Percentiles rank a stretch among this genome's conserved stretches.
These are phyloP conservation scores for Ailurus styani DNA, from an alignment of 2,113 vertebrate genomes.

Conservation along the genomic window DNA sequence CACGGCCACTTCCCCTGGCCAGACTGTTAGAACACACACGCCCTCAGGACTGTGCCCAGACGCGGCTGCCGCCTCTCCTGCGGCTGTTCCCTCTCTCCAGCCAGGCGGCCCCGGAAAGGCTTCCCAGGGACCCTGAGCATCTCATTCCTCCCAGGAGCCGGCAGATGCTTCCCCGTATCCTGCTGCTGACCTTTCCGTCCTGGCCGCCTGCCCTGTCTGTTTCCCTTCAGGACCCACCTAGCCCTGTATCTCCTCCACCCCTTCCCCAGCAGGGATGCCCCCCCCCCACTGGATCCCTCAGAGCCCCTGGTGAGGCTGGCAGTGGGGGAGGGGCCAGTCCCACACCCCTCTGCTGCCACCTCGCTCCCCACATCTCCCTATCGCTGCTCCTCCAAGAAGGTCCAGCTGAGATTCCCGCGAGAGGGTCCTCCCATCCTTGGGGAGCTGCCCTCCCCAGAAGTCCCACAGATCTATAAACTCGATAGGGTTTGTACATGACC, in stretches of 20 bases:
- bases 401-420: neutral
- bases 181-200: neutral
- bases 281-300: neutral
- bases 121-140: neutral
- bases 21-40: neutral
- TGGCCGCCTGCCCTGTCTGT: neutral
- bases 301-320: neutral
- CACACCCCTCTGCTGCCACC: neutral
- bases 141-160: neutral
- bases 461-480: neutral
- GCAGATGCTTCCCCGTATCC: neutral
- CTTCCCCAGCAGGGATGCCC: neutral
- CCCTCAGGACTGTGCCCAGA: neutral
- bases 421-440: neutral
- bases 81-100: neutral
- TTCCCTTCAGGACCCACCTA: neutral
- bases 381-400: neutral
- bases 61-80: neutral
- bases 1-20: neutral
- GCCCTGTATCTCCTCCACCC: neutral
- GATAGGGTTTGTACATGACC: neutral
- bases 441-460: neutral
- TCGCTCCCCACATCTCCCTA: rapidly evolving
- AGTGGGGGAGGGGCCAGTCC: neutral
- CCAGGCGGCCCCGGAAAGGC: neutral